phyloP scores from a whole-genome alignment of 1,140 invertebrate species.

The Nymphalis io region DNA sequence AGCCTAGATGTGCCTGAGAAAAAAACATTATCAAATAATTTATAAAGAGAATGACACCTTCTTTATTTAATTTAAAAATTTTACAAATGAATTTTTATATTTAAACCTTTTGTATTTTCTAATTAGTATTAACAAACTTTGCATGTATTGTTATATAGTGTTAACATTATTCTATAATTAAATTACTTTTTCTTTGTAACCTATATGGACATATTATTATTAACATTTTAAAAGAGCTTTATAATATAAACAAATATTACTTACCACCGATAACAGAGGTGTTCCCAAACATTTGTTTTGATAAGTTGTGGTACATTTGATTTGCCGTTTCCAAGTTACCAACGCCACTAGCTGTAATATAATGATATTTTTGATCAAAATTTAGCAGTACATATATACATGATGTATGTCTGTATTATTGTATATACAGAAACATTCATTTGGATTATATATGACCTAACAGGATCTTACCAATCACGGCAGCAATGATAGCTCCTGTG shows the following conservation, averaged over 20 bases:
- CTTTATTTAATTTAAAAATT: too few species aligned
- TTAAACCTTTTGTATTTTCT: too few species aligned
- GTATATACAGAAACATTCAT: neutral
- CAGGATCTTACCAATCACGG: conserved; percentile 79
- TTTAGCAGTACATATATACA: too few species aligned
- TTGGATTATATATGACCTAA: neutral
- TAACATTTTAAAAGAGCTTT: neutral
- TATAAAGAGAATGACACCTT: neutral
- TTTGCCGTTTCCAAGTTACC: conserved; percentile 65
- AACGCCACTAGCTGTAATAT: conserved; percentile 56
- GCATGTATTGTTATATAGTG: too few species aligned
- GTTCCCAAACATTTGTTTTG: conserved; percentile 73
- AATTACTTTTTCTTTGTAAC: too few species aligned
- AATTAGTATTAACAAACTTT: too few species aligned
- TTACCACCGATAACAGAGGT: conserved; percentile 69
- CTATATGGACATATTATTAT: neutral
- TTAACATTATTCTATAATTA: too few species aligned
- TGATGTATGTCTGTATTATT: too few species aligned
- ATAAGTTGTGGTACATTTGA: conserved; percentile 68
- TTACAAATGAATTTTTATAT: too few species aligned
- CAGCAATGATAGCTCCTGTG: conserved; percentile 90
- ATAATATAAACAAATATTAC: conserved; percentile 9
- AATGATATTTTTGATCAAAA: conserved; percentile 11
- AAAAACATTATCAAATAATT: neutral
- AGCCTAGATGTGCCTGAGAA: conserved; percentile 87